These are phyloP conservation scores for Cylas formicarius DNA, from an alignment of 1,140 invertebrate genomes.

Conservation along the genomic window DNA sequence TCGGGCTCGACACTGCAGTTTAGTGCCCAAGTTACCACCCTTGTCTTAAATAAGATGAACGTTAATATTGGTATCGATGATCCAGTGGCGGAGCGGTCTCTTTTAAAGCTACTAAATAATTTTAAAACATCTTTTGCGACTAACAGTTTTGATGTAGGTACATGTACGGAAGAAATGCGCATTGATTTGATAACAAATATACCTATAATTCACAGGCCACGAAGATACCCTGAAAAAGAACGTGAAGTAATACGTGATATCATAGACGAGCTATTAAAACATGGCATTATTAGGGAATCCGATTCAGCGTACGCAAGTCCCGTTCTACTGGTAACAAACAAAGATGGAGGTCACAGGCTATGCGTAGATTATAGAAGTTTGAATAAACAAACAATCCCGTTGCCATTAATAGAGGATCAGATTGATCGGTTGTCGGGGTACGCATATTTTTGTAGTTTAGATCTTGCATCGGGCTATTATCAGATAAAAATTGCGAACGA, in stretches of 20 bases:
- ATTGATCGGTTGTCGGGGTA: slow-evolving; percentile 38
- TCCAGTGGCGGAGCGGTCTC: neutral
- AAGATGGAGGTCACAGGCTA: neutral
- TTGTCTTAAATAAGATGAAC: no score
- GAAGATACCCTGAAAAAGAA: neutral
- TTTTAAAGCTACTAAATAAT: neutral
- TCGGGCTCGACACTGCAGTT: neutral
- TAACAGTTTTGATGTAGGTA: neutral
- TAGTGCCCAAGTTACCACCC: no score
- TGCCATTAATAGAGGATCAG: slow-evolving; percentile 36
- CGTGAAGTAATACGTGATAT: neutral
- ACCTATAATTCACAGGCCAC: neutral
- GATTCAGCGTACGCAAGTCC: slow-evolving; percentile 13
- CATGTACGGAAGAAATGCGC: no score
- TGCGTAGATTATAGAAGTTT: neutral
- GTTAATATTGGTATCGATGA: neutral
- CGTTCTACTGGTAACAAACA: neutral
- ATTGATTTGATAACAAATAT: neutral
- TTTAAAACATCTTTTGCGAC: slow-evolving; percentile 1
- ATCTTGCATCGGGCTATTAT: slow-evolving; percentile 28
- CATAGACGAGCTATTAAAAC: slow-evolving; percentile 7
- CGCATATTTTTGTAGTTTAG: slow-evolving; percentile 31
- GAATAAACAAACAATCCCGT: neutral
- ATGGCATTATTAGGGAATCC: no score
- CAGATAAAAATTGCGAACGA: slow-evolving; percentile 31